These are phyloP conservation scores for Sisyra nigra DNA, from an alignment of 2,888 invertebrate species.

Conservation along the genomic window DNA sequence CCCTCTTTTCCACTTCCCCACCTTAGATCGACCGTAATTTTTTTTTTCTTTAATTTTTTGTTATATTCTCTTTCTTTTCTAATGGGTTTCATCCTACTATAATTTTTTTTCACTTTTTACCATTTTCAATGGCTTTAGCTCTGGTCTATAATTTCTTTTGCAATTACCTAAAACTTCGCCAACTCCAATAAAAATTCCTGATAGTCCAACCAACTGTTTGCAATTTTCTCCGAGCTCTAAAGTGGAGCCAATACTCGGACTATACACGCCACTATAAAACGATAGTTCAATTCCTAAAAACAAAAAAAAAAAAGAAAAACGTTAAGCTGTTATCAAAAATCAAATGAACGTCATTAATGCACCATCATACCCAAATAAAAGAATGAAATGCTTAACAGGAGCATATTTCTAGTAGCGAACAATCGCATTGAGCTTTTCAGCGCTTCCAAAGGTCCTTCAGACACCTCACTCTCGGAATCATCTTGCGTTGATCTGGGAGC, in stretches of 20 bases:
- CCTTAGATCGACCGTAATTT: too few relatives aligned
- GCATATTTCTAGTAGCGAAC: constrained; percentile 69
- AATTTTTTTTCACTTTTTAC: too few relatives aligned
- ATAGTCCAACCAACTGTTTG: constrained; percentile 79
- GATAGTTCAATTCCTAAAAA: constrained; percentile 70
- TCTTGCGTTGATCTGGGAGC: constrained; percentile 30
- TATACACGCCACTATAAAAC: constrained; percentile 94
- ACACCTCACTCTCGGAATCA: constrained; percentile 25
- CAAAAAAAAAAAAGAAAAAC: constrained; percentile 1
- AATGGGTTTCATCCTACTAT: too few relatives aligned
- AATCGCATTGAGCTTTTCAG: constrained; percentile 59
- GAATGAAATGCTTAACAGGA: constrained; percentile 69
- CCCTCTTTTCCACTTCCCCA: too few relatives aligned
- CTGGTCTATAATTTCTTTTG: too few relatives aligned
- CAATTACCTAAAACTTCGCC: constrained; percentile 84
- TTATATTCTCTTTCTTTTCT: too few relatives aligned
- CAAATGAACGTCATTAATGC: background rate
- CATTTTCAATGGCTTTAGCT: too few relatives aligned
- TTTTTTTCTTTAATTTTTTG: too few relatives aligned
- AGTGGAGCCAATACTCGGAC: constrained; percentile 82
- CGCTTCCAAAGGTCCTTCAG: constrained; percentile 46
- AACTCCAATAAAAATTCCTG: constrained; percentile 85
- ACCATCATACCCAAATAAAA: constrained; percentile 67
- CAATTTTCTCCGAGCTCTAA: constrained; percentile 54
- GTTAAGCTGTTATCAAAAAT: background rate